Percentiles rank a stretch among this genome's conserved stretches.
Evolutionary conservation across 2,797 vertebrate genomes (phyloP).

Genomic region (Antrozous pallidus): DNA sequence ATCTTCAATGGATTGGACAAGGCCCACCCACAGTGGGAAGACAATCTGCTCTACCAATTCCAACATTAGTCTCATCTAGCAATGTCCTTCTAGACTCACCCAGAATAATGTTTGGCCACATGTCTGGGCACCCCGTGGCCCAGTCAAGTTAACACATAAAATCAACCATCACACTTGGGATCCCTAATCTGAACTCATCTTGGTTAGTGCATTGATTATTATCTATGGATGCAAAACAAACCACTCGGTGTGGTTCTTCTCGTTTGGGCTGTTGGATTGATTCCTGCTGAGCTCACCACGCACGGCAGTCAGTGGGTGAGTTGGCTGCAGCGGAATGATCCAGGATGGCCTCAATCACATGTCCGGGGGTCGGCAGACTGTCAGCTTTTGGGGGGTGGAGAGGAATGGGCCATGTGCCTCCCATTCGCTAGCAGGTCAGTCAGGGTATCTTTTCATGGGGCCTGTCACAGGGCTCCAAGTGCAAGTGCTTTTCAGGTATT

Average conservation of each 20-base stretch:
- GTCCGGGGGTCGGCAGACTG: neutral
- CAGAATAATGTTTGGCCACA: neutral
- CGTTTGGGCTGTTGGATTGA: neutral
- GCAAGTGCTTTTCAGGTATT: neutral
- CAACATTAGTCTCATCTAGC: neutral
- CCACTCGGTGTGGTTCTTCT: neutral
- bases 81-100: neutral
- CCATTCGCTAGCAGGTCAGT: neutral
- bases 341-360: neutral
- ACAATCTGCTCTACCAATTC: neutral
- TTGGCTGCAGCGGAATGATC: neutral
- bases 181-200: neutral
- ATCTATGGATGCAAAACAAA: neutral
- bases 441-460: neutral
- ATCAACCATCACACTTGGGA: neutral
- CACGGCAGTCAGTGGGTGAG: neutral
- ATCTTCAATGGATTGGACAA: neutral
- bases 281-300: neutral
- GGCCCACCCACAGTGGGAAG: neutral
- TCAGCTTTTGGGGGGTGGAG: too few species aligned
- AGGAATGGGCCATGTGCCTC: neutral
- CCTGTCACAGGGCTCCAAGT: neutral
- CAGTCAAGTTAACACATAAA: neutral
- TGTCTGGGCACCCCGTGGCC: neutral
- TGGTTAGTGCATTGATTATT: neutral